Evolutionary conservation across 2,113 vertebrate genomes (phyloP).

Genomic region (Ageneiosus marmoratus): DNA sequence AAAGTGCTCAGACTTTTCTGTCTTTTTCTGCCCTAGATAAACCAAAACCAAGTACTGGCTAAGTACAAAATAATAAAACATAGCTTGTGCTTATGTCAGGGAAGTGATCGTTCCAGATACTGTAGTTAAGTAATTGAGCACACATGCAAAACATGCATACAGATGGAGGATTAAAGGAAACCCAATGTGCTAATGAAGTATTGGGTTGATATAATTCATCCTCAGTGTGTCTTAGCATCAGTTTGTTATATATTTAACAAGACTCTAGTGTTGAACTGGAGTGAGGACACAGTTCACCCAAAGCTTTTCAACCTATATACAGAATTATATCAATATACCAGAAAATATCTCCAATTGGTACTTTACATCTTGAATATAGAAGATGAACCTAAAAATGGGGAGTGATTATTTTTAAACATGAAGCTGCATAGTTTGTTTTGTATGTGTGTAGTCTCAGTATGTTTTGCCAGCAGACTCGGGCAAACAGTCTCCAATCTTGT

Average conservation of each 20-base stretch:
- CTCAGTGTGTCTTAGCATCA: too few relatives aligned
- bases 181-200: too few relatives aligned
- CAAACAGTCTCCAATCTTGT: constrained; percentile 81
- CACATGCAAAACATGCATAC: too few relatives aligned
- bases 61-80: not conserved
- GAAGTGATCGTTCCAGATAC: not conserved
- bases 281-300: too few relatives aligned
- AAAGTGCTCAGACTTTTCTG: too few relatives aligned
- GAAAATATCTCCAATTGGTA: not conserved
- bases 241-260: too few relatives aligned
- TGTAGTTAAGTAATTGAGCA: too few relatives aligned
- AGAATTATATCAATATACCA: not conserved
- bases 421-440: not conserved
- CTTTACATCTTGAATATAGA: not conserved
- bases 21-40: not conserved
- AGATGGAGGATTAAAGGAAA: too few relatives aligned
- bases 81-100: not conserved
- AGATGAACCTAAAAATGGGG: not conserved
- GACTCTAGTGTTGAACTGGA: too few relatives aligned
- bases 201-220: too few relatives aligned
- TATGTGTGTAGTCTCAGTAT: not conserved
- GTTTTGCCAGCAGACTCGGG: constrained; percentile 72
- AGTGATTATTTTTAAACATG: not conserved
- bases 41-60: not conserved
- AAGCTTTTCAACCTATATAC: too few relatives aligned